phyloP scores from a whole-genome alignment of 1,140 invertebrate species.

The Paraescarpia echinospica region DNA sequence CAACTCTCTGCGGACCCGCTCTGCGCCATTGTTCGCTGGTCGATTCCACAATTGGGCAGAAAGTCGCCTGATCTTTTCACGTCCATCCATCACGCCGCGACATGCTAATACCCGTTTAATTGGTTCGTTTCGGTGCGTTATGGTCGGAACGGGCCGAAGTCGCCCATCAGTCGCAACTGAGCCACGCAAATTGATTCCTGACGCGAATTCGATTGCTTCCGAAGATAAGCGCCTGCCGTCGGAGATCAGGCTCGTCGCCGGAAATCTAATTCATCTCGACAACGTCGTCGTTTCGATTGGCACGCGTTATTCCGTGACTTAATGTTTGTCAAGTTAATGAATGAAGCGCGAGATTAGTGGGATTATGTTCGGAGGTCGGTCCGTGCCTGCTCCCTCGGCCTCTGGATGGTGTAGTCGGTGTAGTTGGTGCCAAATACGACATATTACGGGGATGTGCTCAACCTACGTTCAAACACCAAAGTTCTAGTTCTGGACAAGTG shows the following conservation, averaged over 20 bases:
- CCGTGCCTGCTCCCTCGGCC: not conserved
- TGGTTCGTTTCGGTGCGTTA: not conserved
- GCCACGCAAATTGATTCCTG: conserved; percentile 16
- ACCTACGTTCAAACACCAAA: too few relatives aligned
- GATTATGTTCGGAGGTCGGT: not conserved
- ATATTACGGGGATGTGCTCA: too few relatives aligned
- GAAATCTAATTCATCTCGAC: not conserved
- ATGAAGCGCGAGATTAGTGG: conserved; percentile 8
- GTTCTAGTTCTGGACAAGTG: too few relatives aligned
- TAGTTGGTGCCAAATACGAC: not conserved
- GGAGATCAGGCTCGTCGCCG: not conserved
- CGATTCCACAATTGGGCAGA: not conserved
- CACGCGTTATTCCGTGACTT: not conserved
- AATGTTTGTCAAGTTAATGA: conserved; percentile 1
- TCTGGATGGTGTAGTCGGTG: not conserved
- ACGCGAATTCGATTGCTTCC: conserved; percentile 12
- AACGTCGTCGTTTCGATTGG: not conserved
- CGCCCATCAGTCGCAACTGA: not conserved
- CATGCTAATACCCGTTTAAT: not conserved
- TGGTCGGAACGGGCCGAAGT: not conserved
- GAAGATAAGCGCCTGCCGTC: not conserved
- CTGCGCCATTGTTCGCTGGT: not conserved
- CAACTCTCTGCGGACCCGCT: not conserved
- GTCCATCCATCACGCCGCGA: not conserved
- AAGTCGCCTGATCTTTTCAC: not conserved